Base-by-base conservation (phyloP, 2,113 vertebrate species). In the Furnarius figulus region DNA sequence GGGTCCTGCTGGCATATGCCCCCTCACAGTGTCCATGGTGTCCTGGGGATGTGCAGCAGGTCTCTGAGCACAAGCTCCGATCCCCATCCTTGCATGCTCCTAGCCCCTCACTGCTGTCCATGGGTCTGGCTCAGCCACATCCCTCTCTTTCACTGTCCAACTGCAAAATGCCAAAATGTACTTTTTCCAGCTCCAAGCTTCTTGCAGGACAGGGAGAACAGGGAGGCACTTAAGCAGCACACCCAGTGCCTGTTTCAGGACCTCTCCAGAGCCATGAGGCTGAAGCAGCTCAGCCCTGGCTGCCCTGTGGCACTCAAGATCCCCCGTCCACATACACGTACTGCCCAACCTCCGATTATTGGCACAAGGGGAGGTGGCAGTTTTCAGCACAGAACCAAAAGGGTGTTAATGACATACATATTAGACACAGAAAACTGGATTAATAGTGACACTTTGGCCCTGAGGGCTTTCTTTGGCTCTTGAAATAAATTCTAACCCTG, bases 401-500 rank as follows among this genome's bases (percentile, higher is more conserved):
- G 72, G 42, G 66, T 65, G 73, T 72, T 93, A 96, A 80, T 89
- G 90, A 82, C 94, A 93, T 28, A 83, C 67, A 86, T 76, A 49
- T 87, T 92, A 95, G 89, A 94, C 80, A 86, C 42, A 73, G 94
- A 95, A 94, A 95, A 97, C 58, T 87, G 92, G 95, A 97, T 97
- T 97, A 97, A 84, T 93, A 90, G 35, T 52, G 96, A 89, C 92
- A 81, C 80, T 95, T 97, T 55, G 66, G 76, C 81, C 84, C 94
- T 50, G 9, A 75, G 88, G 28, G 25, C 30, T 77, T 85, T 80
- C 80, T 82, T 74, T 55, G 73, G 67, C 78, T 94, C 83, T 93
- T 88, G 81, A 96, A 97, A 97, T 92, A 97, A 94, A 97, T 94
- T 88, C 58, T 88, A 94, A 96, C 95, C 96, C 95, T 97, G 87